These are phyloP conservation scores for Hippocampus guttulatus DNA, from an alignment of 2,113 vertebrate species.

Conservation along the genomic window DNA sequence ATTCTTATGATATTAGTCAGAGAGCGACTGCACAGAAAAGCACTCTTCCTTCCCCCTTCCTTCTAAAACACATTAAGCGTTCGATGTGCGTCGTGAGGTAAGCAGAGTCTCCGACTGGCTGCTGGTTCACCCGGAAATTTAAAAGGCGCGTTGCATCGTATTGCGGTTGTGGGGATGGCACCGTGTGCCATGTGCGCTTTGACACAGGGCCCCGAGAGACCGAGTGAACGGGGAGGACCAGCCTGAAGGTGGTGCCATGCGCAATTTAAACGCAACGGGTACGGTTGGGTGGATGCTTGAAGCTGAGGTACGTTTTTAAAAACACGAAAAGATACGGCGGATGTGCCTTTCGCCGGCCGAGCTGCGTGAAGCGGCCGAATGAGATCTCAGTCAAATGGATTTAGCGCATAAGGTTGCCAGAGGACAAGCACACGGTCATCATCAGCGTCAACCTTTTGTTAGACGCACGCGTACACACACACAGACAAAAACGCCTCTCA, in stretches of 20 bases:
- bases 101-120: neutral
- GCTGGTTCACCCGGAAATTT: constrained; percentile 57
- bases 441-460: constrained; percentile 6
- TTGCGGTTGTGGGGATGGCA: constrained; percentile 46
- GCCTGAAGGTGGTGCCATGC: constrained; percentile 18
- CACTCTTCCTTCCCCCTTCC: neutral
- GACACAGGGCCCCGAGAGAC: neutral
- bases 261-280: neutral
- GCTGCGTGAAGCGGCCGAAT: neutral
- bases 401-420: constrained; percentile 36
- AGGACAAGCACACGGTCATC: constrained; percentile 35
- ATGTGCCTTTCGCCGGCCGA: neutral
- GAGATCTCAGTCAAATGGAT: neutral
- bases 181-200: constrained; percentile 46
- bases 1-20: neutral
- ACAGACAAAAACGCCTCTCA: constrained; percentile 52
- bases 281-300: neutral
- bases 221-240: neutral
- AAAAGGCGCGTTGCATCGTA: constrained; percentile 54
- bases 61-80: neutral
- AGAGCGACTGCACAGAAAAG: too few relatives aligned
- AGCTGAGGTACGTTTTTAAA: neutral
- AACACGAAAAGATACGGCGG: neutral
- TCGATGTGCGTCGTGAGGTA: neutral
- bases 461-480: neutral